A percentile compares a stretch with the other conserved stretches of the same genome.
These are phyloP conservation scores for Druon quercuslanigerum DNA, from an alignment of 1,140 invertebrate species.

Conservation along the genomic window DNA sequence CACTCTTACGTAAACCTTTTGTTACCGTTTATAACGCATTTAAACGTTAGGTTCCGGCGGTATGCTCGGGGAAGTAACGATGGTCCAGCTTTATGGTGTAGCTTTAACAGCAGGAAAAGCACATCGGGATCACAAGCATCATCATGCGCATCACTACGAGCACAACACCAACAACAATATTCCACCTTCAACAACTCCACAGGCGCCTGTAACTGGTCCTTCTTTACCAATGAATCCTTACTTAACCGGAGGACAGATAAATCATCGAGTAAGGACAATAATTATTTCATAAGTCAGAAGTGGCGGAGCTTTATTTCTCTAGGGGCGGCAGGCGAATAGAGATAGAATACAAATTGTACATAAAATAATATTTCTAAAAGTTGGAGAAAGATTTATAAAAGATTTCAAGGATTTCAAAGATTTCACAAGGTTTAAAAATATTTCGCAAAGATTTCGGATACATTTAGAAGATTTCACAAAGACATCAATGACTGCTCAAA, in stretches of 20 bases:
- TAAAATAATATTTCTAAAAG: no score
- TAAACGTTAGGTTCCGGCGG: constrained; percentile 78
- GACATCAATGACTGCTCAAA: no score
- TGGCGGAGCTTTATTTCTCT: no score
- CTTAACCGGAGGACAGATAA: constrained; percentile 82
- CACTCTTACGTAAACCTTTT: not conserved
- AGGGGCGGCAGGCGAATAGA: no score
- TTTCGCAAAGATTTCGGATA: no score
- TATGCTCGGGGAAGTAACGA: constrained; percentile 85
- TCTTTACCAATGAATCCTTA: constrained; percentile 78
- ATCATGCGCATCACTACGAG: constrained; percentile 86
- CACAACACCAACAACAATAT: constrained; percentile 79
- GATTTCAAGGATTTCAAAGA: no score
- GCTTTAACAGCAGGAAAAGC: constrained; percentile 88
- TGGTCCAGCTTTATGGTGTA: constrained; percentile 86
- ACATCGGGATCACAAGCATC: constrained; percentile 89
- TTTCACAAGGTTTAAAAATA: no score
- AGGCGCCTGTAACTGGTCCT: constrained; percentile 76
- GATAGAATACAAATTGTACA: no score
- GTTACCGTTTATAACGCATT: not conserved
- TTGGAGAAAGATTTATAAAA: no score
- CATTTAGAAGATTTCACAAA: no score
- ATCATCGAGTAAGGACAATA: constrained; percentile 66
- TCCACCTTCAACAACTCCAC: constrained; percentile 77
- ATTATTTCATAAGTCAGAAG: not conserved